Base-by-base conservation (phyloP, 2,888 invertebrate species). In the Yponomeuta malinellus region DNA sequence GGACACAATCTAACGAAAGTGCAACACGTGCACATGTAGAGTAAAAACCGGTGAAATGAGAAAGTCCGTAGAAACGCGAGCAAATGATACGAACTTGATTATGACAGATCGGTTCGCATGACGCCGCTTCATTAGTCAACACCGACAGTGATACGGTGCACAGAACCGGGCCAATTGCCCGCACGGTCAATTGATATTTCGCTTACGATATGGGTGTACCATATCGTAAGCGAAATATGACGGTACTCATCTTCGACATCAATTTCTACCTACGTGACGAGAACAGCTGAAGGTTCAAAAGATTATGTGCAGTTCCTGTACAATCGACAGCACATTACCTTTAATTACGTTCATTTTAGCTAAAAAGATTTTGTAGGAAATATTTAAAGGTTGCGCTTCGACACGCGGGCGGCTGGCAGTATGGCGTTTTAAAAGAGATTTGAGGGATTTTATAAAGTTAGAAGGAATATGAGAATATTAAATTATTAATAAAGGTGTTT, bases 81-180 rank as follows among this genome's bases (percentile, higher is more conserved):
- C 52, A 59, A 59, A 59, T 59, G 52, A 59, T 59, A 59, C 12
- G 52, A 59, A 59, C 52, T 59, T 59, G 52, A 59, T 59, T 59
- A 59, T 15, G 52, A 59, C 6, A 9, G 52, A 59, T 59, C 52
- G 52, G 52, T 15, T 59, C 15, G 52, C 52, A 59, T 59, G 52
- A 59, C 52, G 52, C 52, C 52, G 52, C 52, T 59, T 59, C 52
- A 59, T 59, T 59, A 59, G 52, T 43, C 6, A 1, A 5, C 15
- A 59, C 52, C 12, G 52, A 59, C 15, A 59, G 52, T 15, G 52
- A 59, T 59, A 59, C 52, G 52, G 52, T 59, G 12, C 52, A 12
- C 52, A 15, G 12, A 59, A 59, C 15, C 52, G 52, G 52, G 52
- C 52, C 52, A 59, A 15, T 59, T 59, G 12, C 52, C 52, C 52